These are phyloP conservation scores for Poecile atricapillus DNA, from an alignment of 2,113 vertebrate species.

Conservation along the genomic window DNA sequence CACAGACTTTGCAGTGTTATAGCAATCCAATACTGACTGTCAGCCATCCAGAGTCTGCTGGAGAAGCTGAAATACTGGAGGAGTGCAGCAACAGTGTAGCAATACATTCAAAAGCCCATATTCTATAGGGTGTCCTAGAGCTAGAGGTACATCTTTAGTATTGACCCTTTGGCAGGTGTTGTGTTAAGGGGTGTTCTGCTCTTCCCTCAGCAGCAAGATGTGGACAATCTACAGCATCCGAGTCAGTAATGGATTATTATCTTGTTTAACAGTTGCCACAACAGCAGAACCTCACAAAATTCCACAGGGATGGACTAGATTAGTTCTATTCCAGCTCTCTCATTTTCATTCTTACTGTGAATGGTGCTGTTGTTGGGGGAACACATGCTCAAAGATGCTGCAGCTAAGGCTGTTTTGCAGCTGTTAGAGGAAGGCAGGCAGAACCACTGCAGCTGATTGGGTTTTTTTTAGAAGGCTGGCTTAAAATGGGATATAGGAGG, in stretches of 20 bases:
- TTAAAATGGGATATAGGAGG: neutral
- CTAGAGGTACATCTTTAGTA: neutral
- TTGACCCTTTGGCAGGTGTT: neutral
- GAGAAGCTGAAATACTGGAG: neutral
- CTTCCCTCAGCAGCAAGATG: neutral
- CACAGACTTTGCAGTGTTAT: neutral
- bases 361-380: neutral
- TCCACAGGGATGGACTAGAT: neutral
- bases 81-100: neutral
- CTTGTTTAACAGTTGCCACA: neutral
- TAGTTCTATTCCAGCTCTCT: neutral
- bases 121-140: neutral
- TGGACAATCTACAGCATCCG: neutral
- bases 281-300: neutral
- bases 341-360: neutral
- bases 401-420: neutral
- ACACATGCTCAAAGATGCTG: neutral
- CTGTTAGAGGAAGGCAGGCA: neutral
- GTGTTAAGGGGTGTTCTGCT: neutral
- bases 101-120: neutral
- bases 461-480: neutral
- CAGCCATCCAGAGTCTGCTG: neutral
- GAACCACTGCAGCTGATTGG: neutral
- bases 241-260: neutral
- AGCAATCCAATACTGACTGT: neutral